A percentile compares a stretch with the other conserved stretches of the same genome.
Evolutionary conservation across 2,797 vertebrate genomes (phyloP).

Genomic region (Ibycter americanus): DNA sequence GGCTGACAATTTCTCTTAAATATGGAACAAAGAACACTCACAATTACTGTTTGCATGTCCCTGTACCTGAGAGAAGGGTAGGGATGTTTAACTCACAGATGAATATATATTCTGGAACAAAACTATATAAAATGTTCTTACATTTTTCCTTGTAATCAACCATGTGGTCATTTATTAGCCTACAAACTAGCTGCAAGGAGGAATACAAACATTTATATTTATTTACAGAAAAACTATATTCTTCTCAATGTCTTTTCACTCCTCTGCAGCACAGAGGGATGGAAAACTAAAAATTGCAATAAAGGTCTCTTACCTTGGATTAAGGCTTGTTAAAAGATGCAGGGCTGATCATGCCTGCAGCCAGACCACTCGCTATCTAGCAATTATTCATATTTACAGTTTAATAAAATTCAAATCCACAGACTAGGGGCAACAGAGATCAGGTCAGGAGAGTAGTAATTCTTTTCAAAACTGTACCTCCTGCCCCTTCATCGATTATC

Average conservation of each 20-base stretch:
- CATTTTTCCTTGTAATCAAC: neutral
- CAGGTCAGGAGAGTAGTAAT: neutral
- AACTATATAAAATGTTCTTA: neutral
- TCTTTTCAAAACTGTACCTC: neutral
- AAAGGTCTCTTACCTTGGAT: neutral
- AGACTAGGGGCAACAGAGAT: neutral
- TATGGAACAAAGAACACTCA: neutral
- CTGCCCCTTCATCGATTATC: neutral
- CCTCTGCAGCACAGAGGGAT: neutral
- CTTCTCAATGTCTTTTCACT: neutral
- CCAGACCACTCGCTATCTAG: neutral
- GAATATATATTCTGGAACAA: neutral
- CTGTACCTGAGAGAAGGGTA: neutral
- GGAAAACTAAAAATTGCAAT: neutral
- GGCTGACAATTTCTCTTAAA: neutral
- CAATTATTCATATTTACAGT: neutral
- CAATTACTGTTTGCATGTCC: neutral
- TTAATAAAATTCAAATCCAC: neutral
- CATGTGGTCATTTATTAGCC: neutral
- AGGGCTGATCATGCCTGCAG: neutral
- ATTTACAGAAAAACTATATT: neutral
- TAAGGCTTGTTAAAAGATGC: neutral
- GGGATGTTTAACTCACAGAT: neutral
- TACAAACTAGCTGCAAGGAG: neutral
- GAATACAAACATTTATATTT: neutral